Evolutionary conservation across 2,888 invertebrate species (phyloP), one percentile per base, ranked within the genome.

Genomic region (Tholera decimalis): DNA sequence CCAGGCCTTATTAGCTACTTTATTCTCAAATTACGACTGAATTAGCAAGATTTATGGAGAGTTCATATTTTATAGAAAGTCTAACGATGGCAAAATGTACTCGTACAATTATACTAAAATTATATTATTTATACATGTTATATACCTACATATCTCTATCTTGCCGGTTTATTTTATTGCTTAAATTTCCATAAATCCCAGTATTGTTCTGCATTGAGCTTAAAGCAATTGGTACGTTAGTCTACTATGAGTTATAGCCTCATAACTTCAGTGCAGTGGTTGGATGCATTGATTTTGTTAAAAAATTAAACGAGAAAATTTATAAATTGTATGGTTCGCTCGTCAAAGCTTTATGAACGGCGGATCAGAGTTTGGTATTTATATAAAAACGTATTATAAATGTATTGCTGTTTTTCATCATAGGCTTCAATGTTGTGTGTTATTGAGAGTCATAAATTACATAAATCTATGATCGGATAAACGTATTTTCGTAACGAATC

Each of bases 381-480:
- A 63, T 37, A 37, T 39, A 20, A 28, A 47, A 35, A 28, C 18
- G 9, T 20, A 49, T 9, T 43, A 37, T 11, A 15, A 51, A 71
- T 41, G 39, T 22, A 35, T 63, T 51, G 9, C 44, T 44, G 18
- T 39, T 46, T 67, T 63, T 53, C 46, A 51, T 30, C 41, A 35
- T 20, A 7, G 18, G 11, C 26, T 28, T 69, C 26, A 47, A 39
- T 33, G 28, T 35, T 60, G 22, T 71, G 24, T 67, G 37, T 71
- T 49, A 70, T 37, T 60, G 22, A 22, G 13, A 37, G 9, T 24
- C 37, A 61, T 61, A 24, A 37, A 28, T 50, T 20, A 28, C 37
- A 71, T 71, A 71, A 66, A 50, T 66, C 49, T 50, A 44, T 60
- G 66, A 15, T 50, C 24, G 20, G 13, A 70, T 44, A 30, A 49